Percentiles rank a stretch among this genome's conserved stretches.
Evolutionary conservation across 2,113 vertebrate species (phyloP).

Genomic region (Poicephalus meyeri): DNA sequence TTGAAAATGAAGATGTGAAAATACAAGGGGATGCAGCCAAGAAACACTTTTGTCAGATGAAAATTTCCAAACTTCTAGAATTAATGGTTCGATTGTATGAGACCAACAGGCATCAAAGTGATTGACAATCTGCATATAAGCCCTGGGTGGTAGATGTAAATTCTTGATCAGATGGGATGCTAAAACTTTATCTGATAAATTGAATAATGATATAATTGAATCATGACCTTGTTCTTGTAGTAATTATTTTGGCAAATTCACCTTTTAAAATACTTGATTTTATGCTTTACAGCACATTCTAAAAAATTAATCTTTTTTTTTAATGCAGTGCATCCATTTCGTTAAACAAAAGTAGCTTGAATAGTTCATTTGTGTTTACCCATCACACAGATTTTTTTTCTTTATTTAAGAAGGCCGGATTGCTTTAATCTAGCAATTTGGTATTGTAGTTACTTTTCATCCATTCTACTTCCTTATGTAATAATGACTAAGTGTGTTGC

Average conservation of each 20-base stretch:
- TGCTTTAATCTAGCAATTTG: neutral
- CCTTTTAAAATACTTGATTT: neutral
- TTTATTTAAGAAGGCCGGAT: neutral
- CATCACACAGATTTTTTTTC: neutral
- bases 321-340: neutral
- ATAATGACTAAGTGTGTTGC: neutral
- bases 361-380: neutral
- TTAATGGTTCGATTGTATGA: neutral
- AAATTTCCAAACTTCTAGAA: neutral
- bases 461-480: neutral
- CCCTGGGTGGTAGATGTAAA: neutral
- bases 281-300: neutral
- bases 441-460: neutral
- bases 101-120: neutral
- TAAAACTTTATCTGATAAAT: neutral
- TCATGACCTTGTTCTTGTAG: neutral
- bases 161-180: neutral
- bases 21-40: neutral
- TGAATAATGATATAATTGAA: neutral
- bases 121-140: neutral
- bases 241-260: neutral
- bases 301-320: neutral
- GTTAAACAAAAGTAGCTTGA: neutral
- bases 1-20: constrained; percentile 19
- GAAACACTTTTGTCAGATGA: neutral